These are phyloP conservation scores for Xenopus borealis DNA, from an alignment of 2,113 vertebrate species.

Conservation along the genomic window DNA sequence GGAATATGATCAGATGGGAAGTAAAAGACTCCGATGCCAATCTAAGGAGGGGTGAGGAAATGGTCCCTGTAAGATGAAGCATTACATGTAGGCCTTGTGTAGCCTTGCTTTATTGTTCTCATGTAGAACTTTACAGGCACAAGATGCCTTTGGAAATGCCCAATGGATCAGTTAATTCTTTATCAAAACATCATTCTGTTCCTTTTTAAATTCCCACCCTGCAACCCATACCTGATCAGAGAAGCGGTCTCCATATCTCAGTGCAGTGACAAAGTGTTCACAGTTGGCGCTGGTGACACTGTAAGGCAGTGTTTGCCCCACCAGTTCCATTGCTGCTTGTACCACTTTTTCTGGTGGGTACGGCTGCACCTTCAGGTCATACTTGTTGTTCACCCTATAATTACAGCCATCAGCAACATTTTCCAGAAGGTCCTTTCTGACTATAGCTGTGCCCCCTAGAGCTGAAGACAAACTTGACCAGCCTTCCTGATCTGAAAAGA, in stretches of 20 bases:
- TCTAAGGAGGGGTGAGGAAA: too few relatives aligned
- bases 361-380: constrained; percentile 57
- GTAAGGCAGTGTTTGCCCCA: constrained; percentile 58
- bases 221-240: constrained; percentile 23
- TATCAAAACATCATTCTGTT: background rate
- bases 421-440: background rate
- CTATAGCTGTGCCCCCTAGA: background rate
- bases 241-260: constrained; percentile 61
- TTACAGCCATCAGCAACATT: constrained; percentile 10
- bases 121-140: too few relatives aligned
- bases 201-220: background rate
- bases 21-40: too few relatives aligned
- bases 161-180: too few relatives aligned
- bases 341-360: constrained; percentile 51
- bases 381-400: constrained; percentile 65
- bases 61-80: too few relatives aligned
- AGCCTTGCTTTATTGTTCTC: too few relatives aligned
- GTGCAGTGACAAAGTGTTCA: constrained; percentile 71
- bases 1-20: too few relatives aligned
- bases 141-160: too few relatives aligned
- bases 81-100: too few relatives aligned
- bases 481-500: constrained; percentile 31
- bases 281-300: constrained; percentile 62
- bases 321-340: constrained; percentile 45
- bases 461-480: constrained; percentile 35